These are phyloP conservation scores for Platygyra sinensis DNA, from an alignment of 64 coral and sea anemone genomes.

Conservation along the genomic window DNA sequence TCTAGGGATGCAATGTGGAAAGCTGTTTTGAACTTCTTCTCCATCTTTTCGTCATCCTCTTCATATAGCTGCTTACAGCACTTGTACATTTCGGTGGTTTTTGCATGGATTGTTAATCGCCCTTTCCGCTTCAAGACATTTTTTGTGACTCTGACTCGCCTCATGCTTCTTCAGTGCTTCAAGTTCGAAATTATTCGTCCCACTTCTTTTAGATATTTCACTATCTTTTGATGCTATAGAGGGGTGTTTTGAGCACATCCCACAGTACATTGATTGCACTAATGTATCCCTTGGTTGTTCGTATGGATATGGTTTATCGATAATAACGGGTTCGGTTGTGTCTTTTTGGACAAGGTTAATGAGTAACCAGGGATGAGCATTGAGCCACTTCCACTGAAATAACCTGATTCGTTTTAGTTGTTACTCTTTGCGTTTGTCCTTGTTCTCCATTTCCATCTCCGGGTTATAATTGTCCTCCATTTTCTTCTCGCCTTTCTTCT, in stretches of 20 bases:
- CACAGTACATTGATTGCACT: too few relatives aligned
- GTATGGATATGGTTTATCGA: not conserved
- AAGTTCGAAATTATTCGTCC: conserved; percentile 31
- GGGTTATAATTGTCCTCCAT: too few relatives aligned
- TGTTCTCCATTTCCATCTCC: not conserved
- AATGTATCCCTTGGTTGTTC: not conserved
- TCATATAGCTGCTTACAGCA: conserved; percentile 6
- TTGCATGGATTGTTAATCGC: not conserved
- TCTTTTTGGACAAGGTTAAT: not conserved
- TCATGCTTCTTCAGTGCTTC: conserved; percentile 27
- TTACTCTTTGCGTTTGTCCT: not conserved
- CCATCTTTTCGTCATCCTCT: conserved; percentile 3
- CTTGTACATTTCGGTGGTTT: conserved; percentile 4
- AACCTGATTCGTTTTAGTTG: not conserved
- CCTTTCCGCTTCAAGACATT: conserved; percentile 35
- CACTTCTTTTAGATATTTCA: conserved; percentile 41
- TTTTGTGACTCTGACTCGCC: conserved; percentile 1
- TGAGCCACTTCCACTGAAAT: not conserved
- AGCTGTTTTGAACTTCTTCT: conserved; percentile 43
- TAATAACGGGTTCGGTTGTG: not conserved
- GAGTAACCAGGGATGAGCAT: not conserved
- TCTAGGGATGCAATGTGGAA: conserved; percentile 44
- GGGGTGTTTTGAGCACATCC: conserved; percentile 7
- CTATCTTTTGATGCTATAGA: conserved; percentile 16
- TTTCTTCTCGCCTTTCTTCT: not conserved